Percentiles rank a stretch among this genome's conserved stretches.
These are phyloP conservation scores for chimpanzee (Pan troglodytes) DNA, from an alignment of 2,113 vertebrate species.

Conservation along the genomic window NHGRI_mPanTro3-v2.1_pri NC_072421.2:123620001-123620500, in stretches of 20 bases:
- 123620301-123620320: not conserved
- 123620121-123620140: not conserved
- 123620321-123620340: not conserved
- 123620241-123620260: not conserved
- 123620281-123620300: not conserved
- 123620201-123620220: not conserved
- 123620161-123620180: not conserved
- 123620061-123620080: no score
- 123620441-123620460: no score
- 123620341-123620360: no score
- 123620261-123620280: not conserved
- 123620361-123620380: no score
- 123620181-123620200: not conserved
- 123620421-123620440: no score
- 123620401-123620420: no score
- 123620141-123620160: not conserved
- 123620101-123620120: not conserved
- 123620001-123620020: no score
- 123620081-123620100: not conserved
- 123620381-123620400: no score
- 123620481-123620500: no score
- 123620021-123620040: no score
- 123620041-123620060: no score
- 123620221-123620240: not conserved
- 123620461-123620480: no score